Percentiles rank a stretch among this genome's conserved stretches.
Conservation (phyloP, 1,140 invertebrate genomes). For the Tetramorium simillimum region DNA sequence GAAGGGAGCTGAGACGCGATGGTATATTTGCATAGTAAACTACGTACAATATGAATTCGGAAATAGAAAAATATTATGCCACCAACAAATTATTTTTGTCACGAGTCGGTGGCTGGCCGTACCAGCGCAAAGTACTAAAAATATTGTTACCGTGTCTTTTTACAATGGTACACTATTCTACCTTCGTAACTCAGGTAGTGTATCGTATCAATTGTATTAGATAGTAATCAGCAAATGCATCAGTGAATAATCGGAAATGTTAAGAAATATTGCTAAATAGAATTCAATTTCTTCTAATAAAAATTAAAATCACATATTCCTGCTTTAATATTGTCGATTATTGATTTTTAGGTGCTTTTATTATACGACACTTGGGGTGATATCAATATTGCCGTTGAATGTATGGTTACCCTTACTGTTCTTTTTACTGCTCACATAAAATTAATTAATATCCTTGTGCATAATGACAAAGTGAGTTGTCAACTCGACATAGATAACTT, state of each 20-base stretch:
- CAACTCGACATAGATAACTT: background rate
- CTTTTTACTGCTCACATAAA: background rate
- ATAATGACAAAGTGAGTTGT: conserved; percentile 38
- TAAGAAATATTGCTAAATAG: background rate
- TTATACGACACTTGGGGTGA: conserved; percentile 12
- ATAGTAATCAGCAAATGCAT: background rate
- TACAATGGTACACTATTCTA: background rate
- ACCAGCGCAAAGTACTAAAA: conserved; percentile 14
- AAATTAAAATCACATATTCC: background rate
- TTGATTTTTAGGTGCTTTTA: conserved; percentile 6
- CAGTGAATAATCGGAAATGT: background rate
- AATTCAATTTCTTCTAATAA: background rate
- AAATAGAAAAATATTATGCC: conserved; percentile 22
- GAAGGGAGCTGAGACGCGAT: background rate
- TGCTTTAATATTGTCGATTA: background rate
- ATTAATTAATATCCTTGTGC: conserved; percentile 4
- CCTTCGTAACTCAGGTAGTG: background rate
- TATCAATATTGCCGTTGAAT: background rate
- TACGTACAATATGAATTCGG: background rate
- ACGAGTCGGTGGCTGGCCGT: conserved; percentile 20
- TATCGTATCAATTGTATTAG: background rate
- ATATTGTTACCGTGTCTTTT: background rate
- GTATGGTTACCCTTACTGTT: background rate
- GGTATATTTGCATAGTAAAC: background rate
- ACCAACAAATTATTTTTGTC: conserved; percentile 15